These are phyloP conservation scores for Callaeas wilsoni DNA, from an alignment of 2,113 vertebrate genomes.

Conservation along the genomic window DNA sequence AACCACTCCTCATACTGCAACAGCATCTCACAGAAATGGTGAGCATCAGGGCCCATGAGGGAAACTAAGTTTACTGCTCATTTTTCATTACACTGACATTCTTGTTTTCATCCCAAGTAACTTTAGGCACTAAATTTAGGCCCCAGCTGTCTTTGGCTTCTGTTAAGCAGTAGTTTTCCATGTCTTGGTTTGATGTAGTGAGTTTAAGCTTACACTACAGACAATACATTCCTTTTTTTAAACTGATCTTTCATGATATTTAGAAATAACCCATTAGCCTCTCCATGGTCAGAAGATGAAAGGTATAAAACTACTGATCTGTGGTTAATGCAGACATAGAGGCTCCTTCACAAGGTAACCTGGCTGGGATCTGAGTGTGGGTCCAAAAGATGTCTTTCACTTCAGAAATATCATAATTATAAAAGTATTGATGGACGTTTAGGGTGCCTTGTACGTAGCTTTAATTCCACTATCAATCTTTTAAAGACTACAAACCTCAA, in stretches of 20 bases:
- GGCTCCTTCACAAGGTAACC: background rate
- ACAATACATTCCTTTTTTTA: background rate
- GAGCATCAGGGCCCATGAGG: background rate
- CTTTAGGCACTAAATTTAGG: background rate
- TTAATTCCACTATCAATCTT: background rate
- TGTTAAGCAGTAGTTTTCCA: constrained; percentile 8
- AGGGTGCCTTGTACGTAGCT: background rate
- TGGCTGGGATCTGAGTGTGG: background rate
- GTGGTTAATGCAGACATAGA: background rate
- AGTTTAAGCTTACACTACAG: background rate
- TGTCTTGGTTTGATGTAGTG: background rate
- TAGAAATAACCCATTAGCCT: background rate
- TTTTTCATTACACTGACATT: background rate
- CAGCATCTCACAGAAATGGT: background rate
- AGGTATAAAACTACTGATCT: background rate
- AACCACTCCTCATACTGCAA: background rate
- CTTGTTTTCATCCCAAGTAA: background rate
- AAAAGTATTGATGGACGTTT: background rate
- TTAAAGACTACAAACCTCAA: background rate
- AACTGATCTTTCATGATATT: background rate
- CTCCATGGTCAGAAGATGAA: background rate
- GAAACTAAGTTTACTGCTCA: background rate
- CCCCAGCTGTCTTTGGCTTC: background rate
- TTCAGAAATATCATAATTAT: background rate
- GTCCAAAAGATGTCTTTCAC: background rate